Conservation (phyloP, 2,113 vertebrate genomes). For the Crotalus viridis region DNA sequence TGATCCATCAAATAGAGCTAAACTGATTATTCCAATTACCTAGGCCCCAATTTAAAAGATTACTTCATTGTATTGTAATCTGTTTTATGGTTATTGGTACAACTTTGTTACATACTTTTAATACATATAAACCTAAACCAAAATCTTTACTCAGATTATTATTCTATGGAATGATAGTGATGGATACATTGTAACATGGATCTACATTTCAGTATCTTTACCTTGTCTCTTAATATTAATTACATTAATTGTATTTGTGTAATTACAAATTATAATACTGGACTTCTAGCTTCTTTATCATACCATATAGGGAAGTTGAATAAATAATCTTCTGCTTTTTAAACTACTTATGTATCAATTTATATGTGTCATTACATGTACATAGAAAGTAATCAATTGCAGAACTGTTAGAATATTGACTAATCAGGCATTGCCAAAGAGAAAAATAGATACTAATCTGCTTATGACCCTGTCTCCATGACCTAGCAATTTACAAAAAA, state of each 20-base stretch:
- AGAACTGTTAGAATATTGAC: not conserved
- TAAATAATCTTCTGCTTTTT: not conserved
- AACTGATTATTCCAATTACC: not conserved
- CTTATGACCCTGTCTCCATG: not conserved
- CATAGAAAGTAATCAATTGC: not conserved
- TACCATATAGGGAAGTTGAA: not conserved
- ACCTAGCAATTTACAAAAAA: not conserved
- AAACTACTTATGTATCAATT: not conserved
- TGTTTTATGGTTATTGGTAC: not conserved
- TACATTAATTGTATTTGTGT: not conserved
- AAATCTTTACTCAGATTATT: not conserved
- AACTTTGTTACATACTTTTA: not conserved
- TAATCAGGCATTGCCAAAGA: not conserved
- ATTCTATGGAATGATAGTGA: not conserved
- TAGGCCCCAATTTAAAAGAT: not conserved
- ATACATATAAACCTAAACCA: not conserved
- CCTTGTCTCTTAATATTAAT: not conserved
- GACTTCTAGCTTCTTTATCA: not conserved
- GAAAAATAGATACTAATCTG: not conserved
- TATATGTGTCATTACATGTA: not conserved
- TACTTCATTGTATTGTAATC: not conserved
- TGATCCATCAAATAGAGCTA: not conserved
- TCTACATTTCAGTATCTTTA: not conserved
- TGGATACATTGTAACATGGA: not conserved
- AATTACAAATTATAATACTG: no score